Conservation (phyloP, 1,140 invertebrate genomes). For the Platyura marginata region DNA sequence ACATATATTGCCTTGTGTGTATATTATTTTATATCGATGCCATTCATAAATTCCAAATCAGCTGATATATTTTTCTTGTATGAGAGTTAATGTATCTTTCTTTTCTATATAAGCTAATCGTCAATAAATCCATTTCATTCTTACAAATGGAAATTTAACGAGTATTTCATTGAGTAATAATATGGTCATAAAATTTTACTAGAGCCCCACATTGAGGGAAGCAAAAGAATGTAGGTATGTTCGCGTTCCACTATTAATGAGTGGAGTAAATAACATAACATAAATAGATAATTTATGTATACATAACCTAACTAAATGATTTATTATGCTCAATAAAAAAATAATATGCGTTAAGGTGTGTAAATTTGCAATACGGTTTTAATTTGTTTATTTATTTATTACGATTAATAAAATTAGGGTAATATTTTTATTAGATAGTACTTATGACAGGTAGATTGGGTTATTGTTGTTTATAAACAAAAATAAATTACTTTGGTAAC, state of each 20-base stretch:
- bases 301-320: neutral
- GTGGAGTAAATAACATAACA: too few species aligned
- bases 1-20: too few species aligned
- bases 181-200: neutral
- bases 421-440: neutral
- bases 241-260: too few species aligned
- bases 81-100: too few species aligned
- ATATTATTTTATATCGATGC: too few species aligned
- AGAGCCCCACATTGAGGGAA: too few species aligned
- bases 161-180: conserved; percentile 1
- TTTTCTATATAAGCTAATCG: too few species aligned
- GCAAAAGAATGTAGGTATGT: too few species aligned
- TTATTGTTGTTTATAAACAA: neutral
- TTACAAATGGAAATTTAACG: conserved; percentile 2
- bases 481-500: neutral
- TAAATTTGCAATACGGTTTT: neutral
- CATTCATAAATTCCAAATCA: too few species aligned
- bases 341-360: neutral
- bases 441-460: neutral
- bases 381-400: neutral
- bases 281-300: too few species aligned
- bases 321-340: neutral
- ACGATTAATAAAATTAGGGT: neutral
- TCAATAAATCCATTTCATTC: neutral
- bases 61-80: too few species aligned